Evolutionary conservation across 2,113 vertebrate species (phyloP), one percentile per base, ranked within the genome.

Genomic region (Misgurnus anguillicaudatus): DNA sequence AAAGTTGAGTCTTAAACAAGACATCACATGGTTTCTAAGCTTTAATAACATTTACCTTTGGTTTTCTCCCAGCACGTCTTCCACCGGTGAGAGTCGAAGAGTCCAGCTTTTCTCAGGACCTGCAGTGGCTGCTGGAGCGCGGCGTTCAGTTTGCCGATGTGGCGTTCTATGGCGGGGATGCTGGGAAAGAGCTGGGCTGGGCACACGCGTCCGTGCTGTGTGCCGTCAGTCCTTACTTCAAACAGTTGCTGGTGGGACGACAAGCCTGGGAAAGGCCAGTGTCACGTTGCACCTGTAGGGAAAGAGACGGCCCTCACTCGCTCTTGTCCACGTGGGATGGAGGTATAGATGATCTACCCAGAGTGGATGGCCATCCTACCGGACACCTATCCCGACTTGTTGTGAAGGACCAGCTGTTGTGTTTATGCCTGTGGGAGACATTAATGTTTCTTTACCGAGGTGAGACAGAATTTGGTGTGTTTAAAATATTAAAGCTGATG

Each of bases 391-490:
- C 94, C 51, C 94, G 93, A 16, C 95, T 98, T 73, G 86, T 96
- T 51, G 96, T 99, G 82, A 98, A 97, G 91, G 96, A 99, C 55
- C 87, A 87, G 0, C 67, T 93, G 81, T 93, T 99, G 88, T 97
- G 93, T 76, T 91, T 92, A 39, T 98, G 96, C 86, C 88, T 98
- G 70, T 93, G 94, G 55, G 95, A 98, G 88, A 93, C 96, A 42
- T 94, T 99, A 67, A 95, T 92, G 93, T 99, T 99, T 89, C 95
- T 99, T 81, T 99, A 99, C 83, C 94, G 96, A 97, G 97, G 97
- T 99, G 94, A 66, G 53, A 24, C 4, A 41, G 17, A 58, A 24
- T 24, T 24, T n/a, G 58, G 45, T 0, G 47, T 48, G 53, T 31
- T 63, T 53, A 14, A 31, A 21, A 48, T 61, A 68, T 47, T 45